phyloP scores from a whole-genome alignment of 1,140 invertebrate genomes.

The Hycleus phaleratus region DNA sequence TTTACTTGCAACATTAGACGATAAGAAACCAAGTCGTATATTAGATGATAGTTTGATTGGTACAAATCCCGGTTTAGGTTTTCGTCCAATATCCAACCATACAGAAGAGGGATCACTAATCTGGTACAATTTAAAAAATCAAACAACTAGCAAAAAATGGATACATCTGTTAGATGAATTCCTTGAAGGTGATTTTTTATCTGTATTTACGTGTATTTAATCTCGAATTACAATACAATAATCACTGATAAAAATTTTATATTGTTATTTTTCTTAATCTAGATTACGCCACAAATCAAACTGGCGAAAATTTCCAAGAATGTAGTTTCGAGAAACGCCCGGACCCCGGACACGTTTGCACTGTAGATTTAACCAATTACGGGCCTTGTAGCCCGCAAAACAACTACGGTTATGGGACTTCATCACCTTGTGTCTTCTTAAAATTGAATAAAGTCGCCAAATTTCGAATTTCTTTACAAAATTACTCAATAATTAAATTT shows the following conservation, averaged over 20 bases:
- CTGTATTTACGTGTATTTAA: background rate
- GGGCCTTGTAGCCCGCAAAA: constrained; percentile 56
- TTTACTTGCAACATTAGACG: constrained; percentile 62
- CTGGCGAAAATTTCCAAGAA: constrained; percentile 54
- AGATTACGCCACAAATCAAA: constrained; percentile 53
- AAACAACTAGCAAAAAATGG: constrained; percentile 59
- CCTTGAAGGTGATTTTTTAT: constrained; percentile 53
- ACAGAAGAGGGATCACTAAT: constrained; percentile 77
- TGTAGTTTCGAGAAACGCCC: constrained; percentile 57
- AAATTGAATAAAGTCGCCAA: constrained; percentile 71
- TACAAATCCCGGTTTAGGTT: constrained; percentile 84
- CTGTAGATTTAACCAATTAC: constrained; percentile 55
- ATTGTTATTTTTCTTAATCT: constrained; percentile 22
- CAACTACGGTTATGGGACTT: constrained; percentile 60
- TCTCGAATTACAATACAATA: background rate
- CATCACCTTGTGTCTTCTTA: constrained; percentile 72
- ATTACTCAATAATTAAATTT: background rate
- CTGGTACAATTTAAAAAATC: constrained; percentile 64
- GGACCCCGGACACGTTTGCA: constrained; percentile 57
- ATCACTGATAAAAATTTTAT: background rate
- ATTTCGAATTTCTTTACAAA: too few species aligned
- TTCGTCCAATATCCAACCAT: constrained; percentile 68
- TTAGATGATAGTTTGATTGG: constrained; percentile 73
- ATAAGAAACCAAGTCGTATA: constrained; percentile 62
- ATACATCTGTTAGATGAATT: constrained; percentile 59